Base-by-base conservation (phyloP, 2,888 invertebrate genomes). In the Eustalomyia histrio region DNA sequence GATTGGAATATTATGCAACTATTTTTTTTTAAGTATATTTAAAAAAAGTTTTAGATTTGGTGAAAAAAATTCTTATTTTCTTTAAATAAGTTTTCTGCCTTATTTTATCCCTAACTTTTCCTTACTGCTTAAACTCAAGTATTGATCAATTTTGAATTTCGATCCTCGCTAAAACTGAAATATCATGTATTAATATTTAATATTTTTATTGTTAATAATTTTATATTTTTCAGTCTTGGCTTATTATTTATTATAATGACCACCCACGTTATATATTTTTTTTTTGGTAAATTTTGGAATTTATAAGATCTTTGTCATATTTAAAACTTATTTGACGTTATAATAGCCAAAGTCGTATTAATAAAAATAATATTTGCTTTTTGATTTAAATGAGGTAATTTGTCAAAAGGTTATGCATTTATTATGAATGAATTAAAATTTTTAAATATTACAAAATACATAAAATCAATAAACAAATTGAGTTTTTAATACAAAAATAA, bases 281-380 rank as follows among this genome's bases (percentile, higher is more conserved):
- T 63, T 67, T 67, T 57, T n/a, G 18, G 2, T 47, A 6, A 14
- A 18, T 69, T 75, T 53, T 47, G 35, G 16, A 60, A 43, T 67
- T 50, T 63, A 67, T 65, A 71, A 71, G 72, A 68, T 76, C 63
- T 53, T 55, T 73, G 73, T 76, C 76, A 73, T 73, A 76, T 73
- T 80, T 80, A 73, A 73, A 69, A 47, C 76, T 47, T 65, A 69
- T 80, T 73, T 69, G 80, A 80, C 68, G 18, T 63, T 69, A 73
- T 65, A 76, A 76, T 60, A 68, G 55, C 79, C 17, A 10, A 4
- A 57, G 16, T 47, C 21, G 52, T 55, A 61, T 47, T 71, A 65
- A 47, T 61, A 60, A 67, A 65, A 63, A 72, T 68, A 67, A 53
- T 43, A 12, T 67, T 57, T 57, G 55, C 35, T 43, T 58, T 57